Percentiles rank a stretch among this genome's conserved stretches.
Evolutionary conservation across 2,888 invertebrate genomes (phyloP).

Genomic region (Sisyra nigra): DNA sequence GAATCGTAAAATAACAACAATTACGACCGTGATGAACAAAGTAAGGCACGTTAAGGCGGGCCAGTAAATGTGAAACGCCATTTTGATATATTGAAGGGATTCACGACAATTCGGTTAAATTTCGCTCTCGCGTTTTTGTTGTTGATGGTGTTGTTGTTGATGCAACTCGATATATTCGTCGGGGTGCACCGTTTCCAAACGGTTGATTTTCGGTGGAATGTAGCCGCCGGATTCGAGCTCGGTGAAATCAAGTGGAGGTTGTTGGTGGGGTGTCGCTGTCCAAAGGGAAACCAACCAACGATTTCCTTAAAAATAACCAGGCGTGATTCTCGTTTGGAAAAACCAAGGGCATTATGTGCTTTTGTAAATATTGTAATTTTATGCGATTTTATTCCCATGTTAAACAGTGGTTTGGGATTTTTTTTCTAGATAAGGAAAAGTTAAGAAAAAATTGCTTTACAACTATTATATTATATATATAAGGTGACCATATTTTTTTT

Average conservation of each 20-base stretch:
- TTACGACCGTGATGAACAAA: conserved; percentile 52
- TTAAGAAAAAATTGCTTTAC: too few species aligned
- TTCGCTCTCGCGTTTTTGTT: conserved; percentile 64
- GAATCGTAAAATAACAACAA: conserved; percentile 57
- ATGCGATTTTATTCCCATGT: too few species aligned
- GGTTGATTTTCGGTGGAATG: conserved; percentile 21
- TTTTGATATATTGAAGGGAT: conserved; percentile 18
- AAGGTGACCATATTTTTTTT: too few species aligned
- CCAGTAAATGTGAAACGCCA: conserved; percentile 60
- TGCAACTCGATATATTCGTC: conserved; percentile 20
- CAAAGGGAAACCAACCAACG: conserved; percentile 73
- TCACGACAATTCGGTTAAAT: conserved; percentile 36
- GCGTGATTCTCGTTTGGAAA: too few species aligned
- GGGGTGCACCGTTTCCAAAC: conserved; percentile 15
- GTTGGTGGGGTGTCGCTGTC: conserved; percentile 69
- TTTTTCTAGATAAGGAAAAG: too few species aligned
- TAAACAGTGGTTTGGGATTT: too few species aligned
- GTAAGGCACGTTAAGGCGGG: conserved; percentile 60
- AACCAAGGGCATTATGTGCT: too few species aligned
- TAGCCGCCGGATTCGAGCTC: conserved; percentile 46
- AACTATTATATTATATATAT: too few species aligned
- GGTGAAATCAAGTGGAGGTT: conserved; percentile 63
- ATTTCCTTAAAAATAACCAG: conserved; percentile 42
- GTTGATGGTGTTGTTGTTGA: conserved; percentile 26
- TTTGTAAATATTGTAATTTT: not conserved